Conservation (phyloP, 2,797 vertebrate species). For the Gorsachius magnificus region DNA sequence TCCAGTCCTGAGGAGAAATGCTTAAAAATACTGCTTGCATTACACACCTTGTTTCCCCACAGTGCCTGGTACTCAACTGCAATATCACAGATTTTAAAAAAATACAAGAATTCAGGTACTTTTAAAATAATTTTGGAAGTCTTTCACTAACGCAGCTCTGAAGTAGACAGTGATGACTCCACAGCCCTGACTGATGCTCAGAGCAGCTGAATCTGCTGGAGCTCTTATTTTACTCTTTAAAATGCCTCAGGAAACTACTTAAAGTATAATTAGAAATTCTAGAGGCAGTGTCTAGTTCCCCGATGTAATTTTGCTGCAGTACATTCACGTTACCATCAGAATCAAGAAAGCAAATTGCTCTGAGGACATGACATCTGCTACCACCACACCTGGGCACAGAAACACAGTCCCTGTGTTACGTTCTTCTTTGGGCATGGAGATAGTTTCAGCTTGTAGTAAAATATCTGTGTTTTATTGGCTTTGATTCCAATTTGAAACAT, state of each 20-base stretch:
- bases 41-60: not conserved
- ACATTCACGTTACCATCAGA: not conserved
- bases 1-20: not conserved
- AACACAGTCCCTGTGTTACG: accelerated
- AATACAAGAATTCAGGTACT: not conserved
- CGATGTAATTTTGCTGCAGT: not conserved
- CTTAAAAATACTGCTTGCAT: not conserved
- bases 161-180: not conserved
- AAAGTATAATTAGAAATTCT: not conserved
- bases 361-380: accelerated
- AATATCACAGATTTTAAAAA: not conserved
- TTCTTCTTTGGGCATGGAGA: accelerated
- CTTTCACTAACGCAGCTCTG: not conserved
- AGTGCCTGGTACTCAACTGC: not conserved
- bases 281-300: not conserved
- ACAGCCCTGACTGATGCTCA: not conserved
- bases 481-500: not conserved
- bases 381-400: not conserved
- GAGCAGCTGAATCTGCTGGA: not conserved
- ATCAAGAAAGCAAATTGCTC: not conserved
- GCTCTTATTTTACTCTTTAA: not conserved
- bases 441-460: not conserved
- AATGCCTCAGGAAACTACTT: not conserved
- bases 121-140: not conserved
- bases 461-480: not conserved